Evolutionary conservation across 2,113 vertebrate genomes (phyloP).

Genomic region (Etia nguti): DNA sequence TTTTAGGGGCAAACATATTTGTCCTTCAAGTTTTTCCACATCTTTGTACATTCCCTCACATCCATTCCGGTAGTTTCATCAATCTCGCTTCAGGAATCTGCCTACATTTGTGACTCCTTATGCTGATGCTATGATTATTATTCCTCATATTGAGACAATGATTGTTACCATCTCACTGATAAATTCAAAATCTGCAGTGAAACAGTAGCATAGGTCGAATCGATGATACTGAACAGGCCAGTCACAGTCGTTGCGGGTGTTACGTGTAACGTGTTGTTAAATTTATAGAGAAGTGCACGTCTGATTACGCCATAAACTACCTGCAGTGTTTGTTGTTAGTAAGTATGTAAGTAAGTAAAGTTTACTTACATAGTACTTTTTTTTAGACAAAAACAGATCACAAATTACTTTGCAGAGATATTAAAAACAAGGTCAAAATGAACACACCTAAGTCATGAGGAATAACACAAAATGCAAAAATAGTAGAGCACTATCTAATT

Average conservation of each 20-base stretch:
- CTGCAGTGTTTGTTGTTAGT: neutral
- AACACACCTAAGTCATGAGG: neutral
- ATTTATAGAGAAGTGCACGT: neutral
- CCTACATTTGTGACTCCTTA: neutral
- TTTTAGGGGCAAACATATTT: neutral
- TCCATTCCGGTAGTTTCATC: neutral
- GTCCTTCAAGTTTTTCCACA: neutral
- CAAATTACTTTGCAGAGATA: neutral
- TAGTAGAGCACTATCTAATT: neutral
- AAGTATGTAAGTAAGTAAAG: neutral
- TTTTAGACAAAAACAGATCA: neutral
- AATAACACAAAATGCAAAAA: neutral
- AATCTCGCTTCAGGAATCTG: neutral
- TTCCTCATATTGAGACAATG: neutral
- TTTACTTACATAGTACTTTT: neutral
- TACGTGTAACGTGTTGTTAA: no score
- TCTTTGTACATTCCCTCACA: neutral
- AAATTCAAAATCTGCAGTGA: neutral
- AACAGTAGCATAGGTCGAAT: neutral
- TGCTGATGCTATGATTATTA: neutral
- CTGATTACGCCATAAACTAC: neutral
- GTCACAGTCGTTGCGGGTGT: neutral
- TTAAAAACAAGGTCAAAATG: neutral
- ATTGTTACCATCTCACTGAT: neutral
- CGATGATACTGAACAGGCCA: neutral